Percentiles rank a stretch among this genome's conserved stretches.
Evolutionary conservation across 2,888 invertebrate species (phyloP).

Genomic region (Lamellibrachia columna): DNA sequence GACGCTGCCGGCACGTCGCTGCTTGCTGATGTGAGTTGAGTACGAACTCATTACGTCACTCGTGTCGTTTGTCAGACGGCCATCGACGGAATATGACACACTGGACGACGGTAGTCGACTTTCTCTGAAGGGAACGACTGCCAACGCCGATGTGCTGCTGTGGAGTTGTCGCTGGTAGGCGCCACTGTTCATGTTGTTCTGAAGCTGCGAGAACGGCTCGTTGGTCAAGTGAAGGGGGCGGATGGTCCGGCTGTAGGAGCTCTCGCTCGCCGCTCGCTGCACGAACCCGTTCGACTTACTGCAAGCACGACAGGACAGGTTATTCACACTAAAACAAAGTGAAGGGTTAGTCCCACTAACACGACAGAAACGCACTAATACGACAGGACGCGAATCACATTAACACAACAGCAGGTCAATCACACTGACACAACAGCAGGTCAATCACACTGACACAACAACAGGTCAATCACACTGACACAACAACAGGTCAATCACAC

Average conservation of each 20-base stretch:
- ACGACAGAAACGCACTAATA: not conserved
- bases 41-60: not conserved
- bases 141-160: not conserved
- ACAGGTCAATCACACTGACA: not conserved
- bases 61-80: not conserved
- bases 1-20: not conserved
- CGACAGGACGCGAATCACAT: not conserved
- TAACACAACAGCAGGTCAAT: not conserved
- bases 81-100: not conserved
- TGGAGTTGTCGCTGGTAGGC: not conserved
- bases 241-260: not conserved
- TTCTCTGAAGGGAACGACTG: not conserved
- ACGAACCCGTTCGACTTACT: not conserved
- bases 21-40: not conserved
- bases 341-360: not conserved
- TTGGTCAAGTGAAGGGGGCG: not conserved
- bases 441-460: too few relatives aligned
- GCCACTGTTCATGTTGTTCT: not conserved
- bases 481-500: not conserved
- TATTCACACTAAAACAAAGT: not conserved
- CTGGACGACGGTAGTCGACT: not conserved
- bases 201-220: not conserved
- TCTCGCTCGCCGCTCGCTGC: not conserved
- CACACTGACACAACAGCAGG: not conserved
- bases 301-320: not conserved